Percentiles rank a stretch among this genome's conserved stretches.
phyloP scores from a whole-genome alignment of 2,797 vertebrate genomes.

The Helicolenus hilgendorfi region DNA sequence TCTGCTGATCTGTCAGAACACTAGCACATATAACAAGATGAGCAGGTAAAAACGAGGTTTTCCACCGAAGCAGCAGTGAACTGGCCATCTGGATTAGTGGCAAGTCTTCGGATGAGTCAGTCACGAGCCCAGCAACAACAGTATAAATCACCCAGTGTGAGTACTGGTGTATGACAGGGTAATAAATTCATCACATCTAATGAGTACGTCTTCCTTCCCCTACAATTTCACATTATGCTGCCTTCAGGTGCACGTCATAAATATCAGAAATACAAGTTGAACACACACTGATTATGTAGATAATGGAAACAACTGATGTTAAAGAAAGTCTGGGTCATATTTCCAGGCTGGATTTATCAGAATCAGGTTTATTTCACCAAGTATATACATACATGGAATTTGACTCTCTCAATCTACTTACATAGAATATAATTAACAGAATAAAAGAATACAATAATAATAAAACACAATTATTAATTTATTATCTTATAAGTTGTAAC shows the following conservation, averaged over 20 bases:
- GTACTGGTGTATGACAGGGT: not conserved
- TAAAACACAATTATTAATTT: no score
- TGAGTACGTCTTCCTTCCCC: not conserved
- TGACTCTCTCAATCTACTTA: no score
- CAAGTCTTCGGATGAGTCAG: not conserved
- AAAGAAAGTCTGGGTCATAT: not conserved
- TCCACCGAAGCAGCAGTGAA: not conserved
- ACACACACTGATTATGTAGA: not conserved
- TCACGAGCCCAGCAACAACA: not conserved
- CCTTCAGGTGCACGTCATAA: not conserved
- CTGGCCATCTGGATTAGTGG: not conserved
- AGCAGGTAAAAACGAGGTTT: not conserved
- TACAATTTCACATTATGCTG: not conserved
- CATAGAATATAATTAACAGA: no score
- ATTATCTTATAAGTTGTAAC: no score
- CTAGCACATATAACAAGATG: not conserved
- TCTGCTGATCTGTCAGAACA: not conserved
- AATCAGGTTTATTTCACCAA: not conserved
- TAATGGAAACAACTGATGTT: not conserved
- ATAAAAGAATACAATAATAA: no score
- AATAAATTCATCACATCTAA: not conserved
- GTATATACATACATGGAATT: no score
- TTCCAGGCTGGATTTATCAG: not conserved
- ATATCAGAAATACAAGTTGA: not conserved
- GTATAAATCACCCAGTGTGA: not conserved